These are phyloP conservation scores for Ostrea edulis DNA, from an alignment of 1,140 invertebrate species.

Conservation along the genomic window DNA sequence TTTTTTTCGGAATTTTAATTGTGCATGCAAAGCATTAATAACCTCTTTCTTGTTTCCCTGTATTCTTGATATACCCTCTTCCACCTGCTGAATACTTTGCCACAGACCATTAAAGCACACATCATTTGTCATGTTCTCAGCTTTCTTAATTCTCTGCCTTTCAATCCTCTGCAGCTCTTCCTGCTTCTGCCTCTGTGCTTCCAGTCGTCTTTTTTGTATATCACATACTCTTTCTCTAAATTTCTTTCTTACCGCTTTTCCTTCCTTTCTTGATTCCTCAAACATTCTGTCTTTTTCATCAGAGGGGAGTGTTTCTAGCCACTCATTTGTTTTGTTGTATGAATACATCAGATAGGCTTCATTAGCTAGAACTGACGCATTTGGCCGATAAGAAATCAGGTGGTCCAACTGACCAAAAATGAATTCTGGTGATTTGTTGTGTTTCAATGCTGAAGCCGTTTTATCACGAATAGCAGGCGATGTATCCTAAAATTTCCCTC, in stretches of 20 bases:
- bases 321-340: slow-evolving; percentile 53
- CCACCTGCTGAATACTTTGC: slow-evolving; percentile 49
- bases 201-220: slow-evolving; percentile 48
- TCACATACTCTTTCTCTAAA: slow-evolving; percentile 50
- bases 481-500: neutral
- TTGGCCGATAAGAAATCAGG: neutral
- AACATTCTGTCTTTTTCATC: slow-evolving; percentile 18
- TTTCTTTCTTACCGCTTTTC: slow-evolving; percentile 42
- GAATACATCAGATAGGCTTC: slow-evolving; percentile 45
- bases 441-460: neutral
- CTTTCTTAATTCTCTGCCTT: slow-evolving; percentile 3
- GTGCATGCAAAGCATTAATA: neutral
- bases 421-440: neutral
- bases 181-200: slow-evolving; percentile 40
- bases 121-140: slow-evolving; percentile 43
- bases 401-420: neutral
- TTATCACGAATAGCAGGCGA: neutral
- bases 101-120: slow-evolving; percentile 56
- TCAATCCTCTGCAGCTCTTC: slow-evolving; percentile 43
- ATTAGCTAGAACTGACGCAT: neutral
- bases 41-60: neutral
- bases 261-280: slow-evolving; percentile 37
- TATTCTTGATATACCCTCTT: slow-evolving; percentile 32
- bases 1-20: neutral
- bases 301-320: slow-evolving; percentile 39